A percentile compares a stretch with the other conserved stretches of the same genome.
phyloP scores from a whole-genome alignment of 1,140 invertebrate species.

The Drosophila ohnishii region DNA sequence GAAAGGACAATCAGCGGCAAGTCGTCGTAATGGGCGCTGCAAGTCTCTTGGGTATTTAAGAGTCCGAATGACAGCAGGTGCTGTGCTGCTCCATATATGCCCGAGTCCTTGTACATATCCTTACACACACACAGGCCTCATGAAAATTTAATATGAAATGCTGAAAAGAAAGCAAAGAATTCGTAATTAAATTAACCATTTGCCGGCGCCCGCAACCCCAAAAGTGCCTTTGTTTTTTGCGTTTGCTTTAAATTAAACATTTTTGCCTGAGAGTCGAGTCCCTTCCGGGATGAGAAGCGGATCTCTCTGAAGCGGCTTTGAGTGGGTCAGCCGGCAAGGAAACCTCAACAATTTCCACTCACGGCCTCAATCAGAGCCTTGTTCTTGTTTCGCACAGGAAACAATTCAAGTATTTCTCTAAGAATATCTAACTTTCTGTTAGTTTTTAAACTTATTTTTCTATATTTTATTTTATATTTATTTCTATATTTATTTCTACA shows the following conservation, averaged over 20 bases:
- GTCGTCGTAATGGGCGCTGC: not conserved
- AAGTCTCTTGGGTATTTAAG: conserved; percentile 73
- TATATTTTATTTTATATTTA: no score
- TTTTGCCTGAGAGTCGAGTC: conserved; percentile 28
- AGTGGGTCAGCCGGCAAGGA: conserved; percentile 58
- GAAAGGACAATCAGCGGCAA: conserved; percentile 67
- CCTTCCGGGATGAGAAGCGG: conserved; percentile 32
- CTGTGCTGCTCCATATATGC: conserved; percentile 5
- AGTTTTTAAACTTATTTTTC: not conserved
- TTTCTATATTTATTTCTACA: no score
- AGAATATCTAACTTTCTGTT: not conserved
- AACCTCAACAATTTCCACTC: conserved; percentile 66
- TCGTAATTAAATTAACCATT: conserved; percentile 81
- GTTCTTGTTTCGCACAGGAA: conserved; percentile 12
- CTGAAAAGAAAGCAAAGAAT: conserved; percentile 71
- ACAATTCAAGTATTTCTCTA: not conserved
- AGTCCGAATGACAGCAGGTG: conserved; percentile 66
- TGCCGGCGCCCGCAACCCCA: conserved; percentile 24
- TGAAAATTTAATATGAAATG: conserved; percentile 74
- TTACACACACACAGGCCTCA: conserved; percentile 15
- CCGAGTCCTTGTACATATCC: not conserved
- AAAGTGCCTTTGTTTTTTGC: conserved; percentile 27
- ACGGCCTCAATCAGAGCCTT: conserved; percentile 32
- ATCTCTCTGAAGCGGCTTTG: conserved; percentile 16
- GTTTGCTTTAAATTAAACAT: conserved; percentile 50